Evolutionary conservation across 2,797 vertebrate genomes (phyloP).

Genomic region (Serranus cabrilla): DNA sequence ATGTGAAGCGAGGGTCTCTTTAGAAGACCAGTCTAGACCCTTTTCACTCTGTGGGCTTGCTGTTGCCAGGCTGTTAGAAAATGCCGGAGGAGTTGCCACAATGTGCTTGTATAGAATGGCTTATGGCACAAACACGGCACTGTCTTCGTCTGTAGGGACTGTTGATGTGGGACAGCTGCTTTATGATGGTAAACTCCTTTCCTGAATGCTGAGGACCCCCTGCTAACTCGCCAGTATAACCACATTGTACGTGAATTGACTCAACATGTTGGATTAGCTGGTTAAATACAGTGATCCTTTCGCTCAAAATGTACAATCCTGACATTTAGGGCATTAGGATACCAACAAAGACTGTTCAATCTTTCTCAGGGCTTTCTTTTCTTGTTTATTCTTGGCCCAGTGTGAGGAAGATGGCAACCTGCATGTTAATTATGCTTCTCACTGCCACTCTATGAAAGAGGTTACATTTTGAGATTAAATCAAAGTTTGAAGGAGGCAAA

Average conservation of each 20-base stretch:
- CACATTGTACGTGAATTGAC: slow-evolving; percentile 83
- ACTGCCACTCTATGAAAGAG: slow-evolving; percentile 19
- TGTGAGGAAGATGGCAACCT: slow-evolving; percentile 61
- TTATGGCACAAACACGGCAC: slow-evolving; percentile 79
- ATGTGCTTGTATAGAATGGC: slow-evolving; percentile 75
- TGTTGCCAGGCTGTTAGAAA: slow-evolving; percentile 80
- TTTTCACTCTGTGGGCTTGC: slow-evolving; percentile 59
- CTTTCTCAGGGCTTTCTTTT: slow-evolving; percentile 58
- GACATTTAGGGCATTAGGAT: slow-evolving; percentile 78
- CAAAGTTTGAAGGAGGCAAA: slow-evolving; percentile 42
- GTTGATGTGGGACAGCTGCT: slow-evolving; percentile 77
- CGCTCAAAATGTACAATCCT: slow-evolving; percentile 73
- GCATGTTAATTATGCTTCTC: slow-evolving; percentile 64
- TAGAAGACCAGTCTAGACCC: slow-evolving; percentile 74
- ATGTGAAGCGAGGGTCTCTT: slow-evolving; percentile 70
- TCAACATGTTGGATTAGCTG: slow-evolving; percentile 84
- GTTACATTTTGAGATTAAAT: slow-evolving; percentile 49
- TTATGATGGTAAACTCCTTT: slow-evolving; percentile 85
- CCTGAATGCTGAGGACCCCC: slow-evolving; percentile 79
- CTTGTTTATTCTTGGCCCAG: slow-evolving; percentile 70
- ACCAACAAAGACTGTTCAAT: slow-evolving; percentile 62
- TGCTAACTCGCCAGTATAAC: slow-evolving; percentile 74
- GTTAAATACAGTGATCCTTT: slow-evolving; percentile 80
- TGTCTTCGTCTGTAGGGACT: slow-evolving; percentile 70
- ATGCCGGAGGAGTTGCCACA: slow-evolving; percentile 74